These are phyloP conservation scores for Myiotriccus ornatus DNA, from an alignment of 2,797 vertebrate genomes.

Conservation along the genomic window DNA sequence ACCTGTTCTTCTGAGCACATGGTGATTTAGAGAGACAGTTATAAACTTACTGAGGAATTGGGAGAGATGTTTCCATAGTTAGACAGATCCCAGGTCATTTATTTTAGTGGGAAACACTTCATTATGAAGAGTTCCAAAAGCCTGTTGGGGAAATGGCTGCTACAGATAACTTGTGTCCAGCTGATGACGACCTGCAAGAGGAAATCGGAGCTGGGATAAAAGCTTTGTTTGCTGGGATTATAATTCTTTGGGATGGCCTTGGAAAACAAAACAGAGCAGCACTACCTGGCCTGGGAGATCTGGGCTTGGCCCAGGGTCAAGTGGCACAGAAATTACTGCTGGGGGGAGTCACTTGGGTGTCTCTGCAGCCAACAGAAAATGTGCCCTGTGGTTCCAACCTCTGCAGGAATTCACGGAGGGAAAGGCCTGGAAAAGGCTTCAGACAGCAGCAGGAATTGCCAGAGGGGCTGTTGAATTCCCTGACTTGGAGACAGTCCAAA, in stretches of 20 bases:
- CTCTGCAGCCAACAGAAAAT: not conserved
- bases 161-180: rapidly evolving
- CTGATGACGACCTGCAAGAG: not conserved
- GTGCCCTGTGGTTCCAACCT: not conserved
- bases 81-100: not conserved
- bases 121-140: not conserved
- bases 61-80: not conserved
- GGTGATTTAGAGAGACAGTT: not conserved
- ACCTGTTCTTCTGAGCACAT: not conserved
- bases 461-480: not conserved
- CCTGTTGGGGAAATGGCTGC: not conserved
- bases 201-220: not conserved
- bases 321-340: not conserved
- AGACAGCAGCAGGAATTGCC: not conserved
- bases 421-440: not conserved
- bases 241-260: not conserved
- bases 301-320: not conserved
- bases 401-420: not conserved
- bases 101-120: not conserved
- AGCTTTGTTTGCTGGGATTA: not conserved
- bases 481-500: not conserved
- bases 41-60: not conserved
- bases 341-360: not conserved
- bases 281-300: not conserved
- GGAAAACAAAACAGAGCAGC: not conserved